phyloP scores from a whole-genome alignment of 2,113 vertebrate genomes.

The Rafetus swinhoei region DNA sequence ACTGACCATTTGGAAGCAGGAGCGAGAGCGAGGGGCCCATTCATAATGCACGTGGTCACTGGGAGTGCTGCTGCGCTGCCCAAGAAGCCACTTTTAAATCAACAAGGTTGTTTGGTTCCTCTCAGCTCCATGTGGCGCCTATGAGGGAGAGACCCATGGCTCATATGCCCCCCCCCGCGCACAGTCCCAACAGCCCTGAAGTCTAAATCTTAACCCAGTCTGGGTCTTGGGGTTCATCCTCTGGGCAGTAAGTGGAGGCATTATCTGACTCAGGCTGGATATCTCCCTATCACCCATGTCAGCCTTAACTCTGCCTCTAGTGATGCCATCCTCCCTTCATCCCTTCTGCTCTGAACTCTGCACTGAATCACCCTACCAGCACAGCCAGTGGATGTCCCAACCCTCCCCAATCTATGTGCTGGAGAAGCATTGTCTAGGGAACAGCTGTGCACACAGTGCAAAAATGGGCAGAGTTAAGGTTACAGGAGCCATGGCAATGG shows the following conservation, averaged over 20 bases:
- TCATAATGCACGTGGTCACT: not conserved
- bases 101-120: not conserved
- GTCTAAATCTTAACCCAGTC: not conserved
- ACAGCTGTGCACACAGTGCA: not conserved
- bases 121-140: not conserved
- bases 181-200: not conserved
- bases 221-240: not conserved
- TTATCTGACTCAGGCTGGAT: not conserved
- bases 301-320: not conserved
- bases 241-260: not conserved
- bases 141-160: not conserved
- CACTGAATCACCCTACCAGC: not conserved
- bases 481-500: not conserved
- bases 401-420: not conserved
- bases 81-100: not conserved
- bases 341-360: not conserved
- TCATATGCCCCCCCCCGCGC: not conserved
- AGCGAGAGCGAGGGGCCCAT: not conserved
- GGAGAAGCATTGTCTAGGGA: not conserved
- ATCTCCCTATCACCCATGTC: not conserved
- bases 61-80: not conserved
- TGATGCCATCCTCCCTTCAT: not conserved
- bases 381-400: not conserved
- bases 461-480: not conserved
- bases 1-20: no score